Conservation (phyloP, 2,888 invertebrate genomes). For the Drosophila dives region DNA sequence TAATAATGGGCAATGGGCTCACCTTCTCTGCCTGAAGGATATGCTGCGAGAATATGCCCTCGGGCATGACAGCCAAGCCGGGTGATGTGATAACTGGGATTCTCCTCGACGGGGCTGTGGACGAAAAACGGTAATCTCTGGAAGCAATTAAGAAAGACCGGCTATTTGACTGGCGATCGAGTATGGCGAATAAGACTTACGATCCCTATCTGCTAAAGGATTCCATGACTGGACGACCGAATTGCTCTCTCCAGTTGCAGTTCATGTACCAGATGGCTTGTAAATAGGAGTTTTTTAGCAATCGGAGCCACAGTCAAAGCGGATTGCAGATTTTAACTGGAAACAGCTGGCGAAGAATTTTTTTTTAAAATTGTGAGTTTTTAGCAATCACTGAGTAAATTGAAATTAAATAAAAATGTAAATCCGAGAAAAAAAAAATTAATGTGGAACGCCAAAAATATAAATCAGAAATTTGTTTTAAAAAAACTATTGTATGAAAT, state of each 20-base stretch:
- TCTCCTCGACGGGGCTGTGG: conserved; percentile 86
- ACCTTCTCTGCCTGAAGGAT: conserved; percentile 84
- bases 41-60: conserved; percentile 85
- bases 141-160: conserved; percentile 86
- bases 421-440: neutral
- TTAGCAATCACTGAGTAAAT: neutral
- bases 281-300: conserved; percentile 6
- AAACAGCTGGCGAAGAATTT: no score
- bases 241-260: conserved; percentile 86
- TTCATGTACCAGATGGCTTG: conserved; percentile 85
- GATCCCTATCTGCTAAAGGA: conserved; percentile 88
- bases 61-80: conserved; percentile 87
- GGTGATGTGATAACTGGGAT: conserved; percentile 86
- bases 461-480: neutral
- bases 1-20: conserved; percentile 87
- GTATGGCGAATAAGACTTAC: conserved; percentile 86
- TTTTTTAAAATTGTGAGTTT: neutral
- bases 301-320: neutral
- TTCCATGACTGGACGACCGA: conserved; percentile 88
- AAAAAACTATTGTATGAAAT: neutral
- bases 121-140: conserved; percentile 86
- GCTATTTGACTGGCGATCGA: conserved; percentile 87
- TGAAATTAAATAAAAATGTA: no score
- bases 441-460: neutral
- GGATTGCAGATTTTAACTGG: neutral